Evolutionary conservation across 2,888 invertebrate genomes (phyloP), one percentile per base, ranked within the genome.

Genomic region (Callinectes sapidus): DNA sequence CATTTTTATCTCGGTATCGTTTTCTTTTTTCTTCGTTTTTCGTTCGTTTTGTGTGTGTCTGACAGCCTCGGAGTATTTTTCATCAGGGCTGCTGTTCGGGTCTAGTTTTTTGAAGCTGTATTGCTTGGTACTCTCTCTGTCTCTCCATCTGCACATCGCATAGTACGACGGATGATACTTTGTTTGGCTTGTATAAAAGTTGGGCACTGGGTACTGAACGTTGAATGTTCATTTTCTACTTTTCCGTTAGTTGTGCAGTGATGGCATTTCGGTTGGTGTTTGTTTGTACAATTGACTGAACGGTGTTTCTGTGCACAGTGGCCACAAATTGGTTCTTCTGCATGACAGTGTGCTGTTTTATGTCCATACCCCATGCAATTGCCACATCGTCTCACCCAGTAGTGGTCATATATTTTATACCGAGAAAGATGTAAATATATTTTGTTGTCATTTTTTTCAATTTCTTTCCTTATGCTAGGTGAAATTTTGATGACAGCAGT

Each of bases 331-430:
- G 28, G 10, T 14, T 81, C 35, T 6, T 81, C 16, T 32, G 32
- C 32, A 81, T 35, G 81, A n/a, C 81, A 81, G n/a, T 81, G 81
- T n/a, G 28, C 28, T 8, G 81, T 81, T 81, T 81, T 81, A 28
- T 81, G 81, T 28, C 81, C 81, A 81, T 81, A 81, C n/a, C n/a
- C 81, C 81, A 81, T 14, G n/a, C 28, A 81, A 13, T 81, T 81
- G 14, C 81, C 81, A 81, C 81, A 81, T 35, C 81, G 28, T 35
- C 14, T 28, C 81, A 81, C 28, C 81, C 81, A 81, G 81, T 32
- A 81, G 81, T 81, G 81, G 16, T 81, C 81, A 14, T 32, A 81
- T 28, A 81, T 28, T 81, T 16, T 81, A 81, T 28, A 81, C 28
- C 81, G 16, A 2, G 81, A 81, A 10, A n/a, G 81, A 81, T 81